Evolutionary conservation across 1,140 invertebrate genomes (phyloP).

Genomic region (Conus betulinus): DNA sequence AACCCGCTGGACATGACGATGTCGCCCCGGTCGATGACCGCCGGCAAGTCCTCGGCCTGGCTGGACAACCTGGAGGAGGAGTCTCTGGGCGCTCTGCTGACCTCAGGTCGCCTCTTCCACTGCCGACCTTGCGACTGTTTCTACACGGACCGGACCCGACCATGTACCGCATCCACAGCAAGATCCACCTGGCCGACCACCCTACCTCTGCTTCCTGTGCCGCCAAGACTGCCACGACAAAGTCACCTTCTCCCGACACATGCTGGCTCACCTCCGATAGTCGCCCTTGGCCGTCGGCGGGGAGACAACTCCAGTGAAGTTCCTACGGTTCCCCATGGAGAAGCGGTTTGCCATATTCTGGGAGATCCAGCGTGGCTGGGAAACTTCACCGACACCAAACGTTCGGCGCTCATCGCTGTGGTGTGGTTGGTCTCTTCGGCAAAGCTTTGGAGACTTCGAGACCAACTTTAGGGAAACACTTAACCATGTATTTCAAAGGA

Average conservation of each 20-base stretch:
- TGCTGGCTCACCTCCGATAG: constrained; percentile 67
- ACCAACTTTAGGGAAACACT: too few relatives aligned
- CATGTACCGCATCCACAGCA: constrained; percentile 69
- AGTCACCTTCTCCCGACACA: constrained; percentile 66
- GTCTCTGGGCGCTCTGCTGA: constrained; percentile 60
- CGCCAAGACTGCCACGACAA: constrained; percentile 69
- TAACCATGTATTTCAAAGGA: too few relatives aligned
- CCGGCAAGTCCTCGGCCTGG: background rate
- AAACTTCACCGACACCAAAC: too few relatives aligned
- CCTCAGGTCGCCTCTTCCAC: constrained; percentile 64
- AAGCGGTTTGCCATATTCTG: too few relatives aligned
- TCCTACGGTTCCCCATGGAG: too few relatives aligned
- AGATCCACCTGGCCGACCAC: constrained; percentile 60
- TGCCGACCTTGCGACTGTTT: constrained; percentile 70
- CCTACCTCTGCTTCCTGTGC: constrained; percentile 67
- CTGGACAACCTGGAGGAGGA: constrained; percentile 56
- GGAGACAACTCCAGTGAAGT: too few relatives aligned
- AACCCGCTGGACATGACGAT: background rate
- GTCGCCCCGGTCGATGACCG: background rate
- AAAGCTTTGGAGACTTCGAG: too few relatives aligned
- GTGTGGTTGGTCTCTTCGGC: too few relatives aligned
- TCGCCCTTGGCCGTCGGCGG: too few relatives aligned
- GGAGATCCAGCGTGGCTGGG: too few relatives aligned
- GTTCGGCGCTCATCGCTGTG: too few relatives aligned
- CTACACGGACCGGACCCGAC: constrained; percentile 65